Percentiles rank a stretch among this genome's conserved stretches.
phyloP scores from a whole-genome alignment of 30 jellyfish, hydroid and myxozoan genomes.

The Cassiopea xamachana region DNA sequence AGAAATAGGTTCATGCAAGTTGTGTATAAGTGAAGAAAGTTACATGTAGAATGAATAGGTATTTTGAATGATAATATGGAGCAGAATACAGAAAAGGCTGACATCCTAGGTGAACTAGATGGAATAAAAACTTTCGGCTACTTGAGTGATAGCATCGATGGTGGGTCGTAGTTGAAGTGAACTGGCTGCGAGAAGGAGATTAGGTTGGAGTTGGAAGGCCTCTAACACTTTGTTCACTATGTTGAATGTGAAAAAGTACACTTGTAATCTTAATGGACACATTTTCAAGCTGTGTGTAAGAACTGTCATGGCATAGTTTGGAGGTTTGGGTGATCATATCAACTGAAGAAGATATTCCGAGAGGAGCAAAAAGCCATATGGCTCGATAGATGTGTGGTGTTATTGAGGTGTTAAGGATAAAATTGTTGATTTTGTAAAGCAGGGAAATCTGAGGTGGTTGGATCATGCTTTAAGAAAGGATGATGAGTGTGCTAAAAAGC shows the following conservation, averaged over 20 bases:
- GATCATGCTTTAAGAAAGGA: slow-evolving; percentile 50
- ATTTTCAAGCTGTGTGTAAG: slow-evolving; percentile 1
- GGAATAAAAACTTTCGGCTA: slow-evolving; percentile 15
- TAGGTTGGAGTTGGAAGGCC: neutral
- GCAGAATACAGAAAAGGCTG: neutral
- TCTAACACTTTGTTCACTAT: neutral
- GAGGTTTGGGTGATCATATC: slow-evolving; percentile 8
- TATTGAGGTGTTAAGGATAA: neutral
- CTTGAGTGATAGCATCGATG: slow-evolving; percentile 12
- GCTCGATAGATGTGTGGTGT: slow-evolving; percentile 13
- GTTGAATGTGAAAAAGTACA: slow-evolving; percentile 6
- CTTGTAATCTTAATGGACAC: slow-evolving; percentile 23
- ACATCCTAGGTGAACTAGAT: slow-evolving; percentile 25
- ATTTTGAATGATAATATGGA: neutral
- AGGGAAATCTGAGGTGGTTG: slow-evolving; percentile 37
- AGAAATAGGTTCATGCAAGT: slow-evolving; percentile 22
- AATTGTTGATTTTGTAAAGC: slow-evolving; percentile 2
- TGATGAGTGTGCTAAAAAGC: slow-evolving; percentile 19
- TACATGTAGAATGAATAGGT: neutral
- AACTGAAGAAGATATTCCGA: slow-evolving; percentile 27
- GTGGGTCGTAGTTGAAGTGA: slow-evolving; percentile 10
- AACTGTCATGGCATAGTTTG: slow-evolving; percentile 8
- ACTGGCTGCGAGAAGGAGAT: slow-evolving; percentile 50
- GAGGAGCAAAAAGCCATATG: slow-evolving; percentile 16
- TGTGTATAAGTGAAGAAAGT: slow-evolving; percentile 13